Base-by-base conservation (phyloP, 2,888 invertebrate genomes). In the Drosophila aldrichi region DNA sequence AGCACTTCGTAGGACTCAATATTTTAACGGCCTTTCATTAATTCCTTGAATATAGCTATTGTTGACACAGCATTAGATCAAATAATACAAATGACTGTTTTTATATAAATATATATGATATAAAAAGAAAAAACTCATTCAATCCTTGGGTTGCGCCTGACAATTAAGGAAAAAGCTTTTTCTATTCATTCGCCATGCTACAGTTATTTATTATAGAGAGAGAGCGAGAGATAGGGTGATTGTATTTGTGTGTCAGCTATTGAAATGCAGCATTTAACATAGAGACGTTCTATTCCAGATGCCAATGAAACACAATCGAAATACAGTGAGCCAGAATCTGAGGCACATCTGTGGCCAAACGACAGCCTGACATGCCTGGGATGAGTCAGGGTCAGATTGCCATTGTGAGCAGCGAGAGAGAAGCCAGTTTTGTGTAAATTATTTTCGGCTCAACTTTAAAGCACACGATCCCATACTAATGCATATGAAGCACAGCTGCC, bases 121-220 rank as follows among this genome's bases (percentile, higher is more conserved):
- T 16, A 20, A 9, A 22, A 12, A n/a, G n/a, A 38, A 25, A 22
- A n/a, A 54, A 20, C 8, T 29, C 29, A 29, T 29, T 29, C 29
- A 29, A 29, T 29, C 1, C 29, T 8, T 29, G 46, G 52, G 12
- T 46, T 77, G 52, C 20, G 66, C 36, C 48, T n/a, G 46, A 75
- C 74, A 82, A 87, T 84, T 87, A 81, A 65, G 79, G 64, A 87
- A 70, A 82, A 81, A 82, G 87, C 84, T 69, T 81, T 63, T 77
- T 44, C 49, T 57, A 34, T 64, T 70, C 66, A 66, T 63, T 63
- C 29, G 18, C 9, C 67, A 63, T 36, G 58, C 67, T 49, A 48
- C 41, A 40, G 46, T 22, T 25, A 60, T 55, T 62, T 59, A 40
- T 40, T 18, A 12, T 6, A 25, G 16, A 12, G n/a, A n/a, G n/a